Conservation (phyloP, 30 jellyfish, hydroid and myxozoan genomes). For the Cassiopea xamachana region DNA sequence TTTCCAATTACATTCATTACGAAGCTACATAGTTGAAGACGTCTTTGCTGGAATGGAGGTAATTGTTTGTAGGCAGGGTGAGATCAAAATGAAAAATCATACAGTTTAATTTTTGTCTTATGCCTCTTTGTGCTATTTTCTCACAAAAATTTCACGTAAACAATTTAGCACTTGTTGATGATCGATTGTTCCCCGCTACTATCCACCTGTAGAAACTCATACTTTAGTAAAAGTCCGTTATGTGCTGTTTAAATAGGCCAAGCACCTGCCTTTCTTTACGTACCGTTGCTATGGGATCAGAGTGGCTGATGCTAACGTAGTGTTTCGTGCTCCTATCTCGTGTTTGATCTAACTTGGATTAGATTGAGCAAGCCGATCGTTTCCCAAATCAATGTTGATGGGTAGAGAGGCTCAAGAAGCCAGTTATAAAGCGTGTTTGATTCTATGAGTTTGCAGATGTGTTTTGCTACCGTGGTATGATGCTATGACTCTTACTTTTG, state of each 20-base stretch:
- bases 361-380: not conserved
- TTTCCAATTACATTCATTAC: too few relatives aligned
- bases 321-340: not conserved
- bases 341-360: not conserved
- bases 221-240: not conserved
- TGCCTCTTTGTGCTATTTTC: not conserved
- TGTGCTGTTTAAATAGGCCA: not conserved
- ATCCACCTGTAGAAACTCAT: not conserved
- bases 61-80: too few relatives aligned
- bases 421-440: not conserved
- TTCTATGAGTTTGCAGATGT: not conserved
- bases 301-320: not conserved
- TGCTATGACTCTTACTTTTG: not conserved
- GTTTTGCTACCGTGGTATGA: not conserved
- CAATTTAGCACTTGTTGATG: not conserved
- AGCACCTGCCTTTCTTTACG: constrained; percentile 1
- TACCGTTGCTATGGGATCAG: not conserved
- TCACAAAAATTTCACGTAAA: not conserved
- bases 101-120: not conserved
- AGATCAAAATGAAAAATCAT: too few relatives aligned
- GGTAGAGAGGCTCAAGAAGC: not conserved
- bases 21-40: too few relatives aligned
- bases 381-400: not conserved
- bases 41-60: too few relatives aligned
- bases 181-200: not conserved